A percentile compares a stretch with the other conserved stretches of the same genome.
Conservation (phyloP, 1,140 invertebrate species). For the Trigoniulus corallinus region DNA sequence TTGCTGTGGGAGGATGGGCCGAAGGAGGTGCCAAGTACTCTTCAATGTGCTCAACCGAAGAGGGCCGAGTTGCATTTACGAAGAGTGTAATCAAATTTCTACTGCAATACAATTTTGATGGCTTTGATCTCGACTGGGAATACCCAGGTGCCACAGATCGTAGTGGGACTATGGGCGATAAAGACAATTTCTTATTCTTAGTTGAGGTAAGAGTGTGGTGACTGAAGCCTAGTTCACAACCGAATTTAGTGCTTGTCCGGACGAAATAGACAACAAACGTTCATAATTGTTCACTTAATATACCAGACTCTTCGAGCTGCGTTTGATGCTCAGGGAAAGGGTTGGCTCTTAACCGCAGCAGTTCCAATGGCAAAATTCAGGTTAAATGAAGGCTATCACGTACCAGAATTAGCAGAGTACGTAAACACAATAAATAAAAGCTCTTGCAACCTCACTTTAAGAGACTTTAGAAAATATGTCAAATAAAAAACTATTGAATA, state of each 20-base stretch:
- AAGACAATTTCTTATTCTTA: constrained; percentile 40
- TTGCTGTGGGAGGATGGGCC: constrained; percentile 49
- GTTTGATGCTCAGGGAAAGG: constrained; percentile 49
- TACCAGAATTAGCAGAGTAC: constrained; percentile 44
- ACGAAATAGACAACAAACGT: neutral
- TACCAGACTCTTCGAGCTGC: constrained; percentile 43
- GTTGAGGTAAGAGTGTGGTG: no score
- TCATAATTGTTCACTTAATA: neutral
- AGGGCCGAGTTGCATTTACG: constrained; percentile 19
- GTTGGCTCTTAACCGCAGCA: constrained; percentile 75
- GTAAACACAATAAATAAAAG: neutral
- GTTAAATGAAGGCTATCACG: constrained; percentile 70
- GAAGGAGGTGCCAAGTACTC: constrained; percentile 24
- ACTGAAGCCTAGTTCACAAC: no score
- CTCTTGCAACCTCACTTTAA: no score
- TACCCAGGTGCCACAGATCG: constrained; percentile 27
- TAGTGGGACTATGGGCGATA: constrained; percentile 65
- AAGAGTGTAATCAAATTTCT: constrained; percentile 21
- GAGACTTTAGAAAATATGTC: neutral
- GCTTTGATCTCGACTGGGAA: constrained; percentile 29
- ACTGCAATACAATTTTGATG: constrained; percentile 24
- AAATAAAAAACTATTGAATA: neutral
- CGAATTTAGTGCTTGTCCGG: neutral
- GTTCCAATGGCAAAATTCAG: constrained; percentile 69
- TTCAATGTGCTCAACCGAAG: constrained; percentile 19